These are phyloP conservation scores for Paramisgurnus dabryanus DNA, from an alignment of 2,113 vertebrate species.

Conservation along the genomic window DNA sequence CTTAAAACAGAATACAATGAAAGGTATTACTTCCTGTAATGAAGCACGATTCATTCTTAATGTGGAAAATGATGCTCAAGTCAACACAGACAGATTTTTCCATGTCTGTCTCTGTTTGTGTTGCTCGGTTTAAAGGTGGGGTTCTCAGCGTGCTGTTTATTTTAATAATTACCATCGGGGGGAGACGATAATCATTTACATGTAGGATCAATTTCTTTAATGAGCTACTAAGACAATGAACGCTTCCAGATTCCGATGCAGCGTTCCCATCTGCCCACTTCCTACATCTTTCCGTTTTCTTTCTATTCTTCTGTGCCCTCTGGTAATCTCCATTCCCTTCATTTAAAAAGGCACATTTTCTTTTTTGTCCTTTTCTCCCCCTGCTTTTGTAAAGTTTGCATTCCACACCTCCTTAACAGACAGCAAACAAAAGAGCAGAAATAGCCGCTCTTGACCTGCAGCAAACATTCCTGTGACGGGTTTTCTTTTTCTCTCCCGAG, in stretches of 20 bases:
- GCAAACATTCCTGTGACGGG: constrained; percentile 71
- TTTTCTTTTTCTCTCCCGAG: constrained; percentile 25
- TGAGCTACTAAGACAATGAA: constrained; percentile 63
- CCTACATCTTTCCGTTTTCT: background rate
- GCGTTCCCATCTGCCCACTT: background rate
- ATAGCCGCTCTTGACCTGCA: constrained; percentile 66
- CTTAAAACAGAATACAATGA: constrained; percentile 4
- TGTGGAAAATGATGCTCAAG: constrained; percentile 22
- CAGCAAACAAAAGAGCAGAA: constrained; percentile 74
- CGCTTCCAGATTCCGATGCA: constrained; percentile 41
- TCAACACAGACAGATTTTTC: background rate
- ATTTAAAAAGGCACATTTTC: background rate
- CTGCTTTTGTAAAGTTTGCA: constrained; percentile 73
- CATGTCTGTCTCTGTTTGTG: background rate
- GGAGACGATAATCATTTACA: constrained; percentile 65
- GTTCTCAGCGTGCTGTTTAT: constrained; percentile 68
- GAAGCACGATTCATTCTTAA: constrained; percentile 21
- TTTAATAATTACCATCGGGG: constrained; percentile 66
- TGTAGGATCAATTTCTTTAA: constrained; percentile 63
- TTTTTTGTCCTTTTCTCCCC: constrained; percentile 21
- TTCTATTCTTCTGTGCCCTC: constrained; percentile 24
- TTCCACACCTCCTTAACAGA: constrained; percentile 78
- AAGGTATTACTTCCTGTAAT: constrained; percentile 17
- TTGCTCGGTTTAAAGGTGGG: constrained; percentile 45
- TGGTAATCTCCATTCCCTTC: constrained; percentile 25